phyloP scores from a whole-genome alignment of 2,113 vertebrate species.

The Malaclemys terrapin region DNA sequence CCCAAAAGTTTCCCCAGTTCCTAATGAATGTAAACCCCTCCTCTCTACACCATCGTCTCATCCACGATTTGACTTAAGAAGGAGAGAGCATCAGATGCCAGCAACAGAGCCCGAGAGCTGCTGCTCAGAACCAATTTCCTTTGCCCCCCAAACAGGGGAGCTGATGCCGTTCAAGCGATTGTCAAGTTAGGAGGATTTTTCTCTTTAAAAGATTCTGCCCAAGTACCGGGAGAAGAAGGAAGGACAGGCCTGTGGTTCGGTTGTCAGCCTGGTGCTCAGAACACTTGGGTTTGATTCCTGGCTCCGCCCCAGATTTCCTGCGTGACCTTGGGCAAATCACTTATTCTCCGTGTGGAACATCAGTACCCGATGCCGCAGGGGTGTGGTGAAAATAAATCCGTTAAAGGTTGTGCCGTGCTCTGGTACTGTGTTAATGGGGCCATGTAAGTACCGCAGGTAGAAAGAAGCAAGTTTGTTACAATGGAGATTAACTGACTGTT shows the following conservation, averaged over 20 bases:
- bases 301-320: background rate
- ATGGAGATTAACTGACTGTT: background rate
- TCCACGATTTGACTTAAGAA: background rate
- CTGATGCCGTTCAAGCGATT: background rate
- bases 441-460: background rate
- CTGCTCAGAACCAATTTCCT: background rate
- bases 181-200: background rate
- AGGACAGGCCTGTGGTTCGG: background rate
- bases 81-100: background rate
- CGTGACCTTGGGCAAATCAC: background rate
- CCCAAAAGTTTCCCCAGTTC: no score
- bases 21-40: no score
- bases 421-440: background rate
- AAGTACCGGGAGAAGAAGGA: background rate
- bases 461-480: background rate
- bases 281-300: background rate
- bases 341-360: background rate
- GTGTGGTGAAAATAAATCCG: background rate
- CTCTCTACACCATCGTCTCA: no score
- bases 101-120: background rate
- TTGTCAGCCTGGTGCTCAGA: background rate
- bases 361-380: background rate
- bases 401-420: background rate
- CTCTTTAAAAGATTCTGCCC: background rate
- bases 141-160: background rate